phyloP scores from a whole-genome alignment of 92 coral and sea anemone genomes.

The Parazoanthus swiftii region DNA sequence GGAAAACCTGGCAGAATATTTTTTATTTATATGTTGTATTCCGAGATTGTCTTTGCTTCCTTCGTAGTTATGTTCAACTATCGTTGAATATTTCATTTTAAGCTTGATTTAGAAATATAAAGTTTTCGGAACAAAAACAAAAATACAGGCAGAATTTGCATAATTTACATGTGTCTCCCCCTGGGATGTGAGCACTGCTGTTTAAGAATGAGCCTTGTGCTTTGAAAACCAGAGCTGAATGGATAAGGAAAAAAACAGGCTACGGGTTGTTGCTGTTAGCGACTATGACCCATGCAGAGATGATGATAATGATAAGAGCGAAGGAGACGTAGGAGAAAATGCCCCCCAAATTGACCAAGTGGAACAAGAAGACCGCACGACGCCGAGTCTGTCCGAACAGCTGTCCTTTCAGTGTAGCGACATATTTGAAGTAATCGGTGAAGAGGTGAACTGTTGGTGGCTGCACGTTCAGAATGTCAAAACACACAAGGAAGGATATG shows the following conservation, averaged over 20 bases:
- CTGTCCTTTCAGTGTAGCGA: slow-evolving; percentile 68
- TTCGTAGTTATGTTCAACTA: too few relatives aligned
- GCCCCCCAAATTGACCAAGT: neutral
- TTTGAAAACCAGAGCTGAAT: neutral
- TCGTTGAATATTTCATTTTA: too few relatives aligned
- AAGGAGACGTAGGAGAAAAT: neutral
- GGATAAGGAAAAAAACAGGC: neutral
- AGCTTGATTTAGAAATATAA: neutral
- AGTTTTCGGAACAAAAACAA: too few relatives aligned
- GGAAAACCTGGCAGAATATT: too few relatives aligned
- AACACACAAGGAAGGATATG: slow-evolving; percentile 67
- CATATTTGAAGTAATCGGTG: slow-evolving; percentile 72
- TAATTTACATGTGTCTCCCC: neutral
- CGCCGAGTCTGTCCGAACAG: slow-evolving; percentile 65
- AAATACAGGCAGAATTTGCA: neutral
- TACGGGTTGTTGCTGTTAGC: neutral
- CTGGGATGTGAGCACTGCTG: neutral
- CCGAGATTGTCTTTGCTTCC: too few relatives aligned
- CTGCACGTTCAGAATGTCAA: slow-evolving; percentile 59
- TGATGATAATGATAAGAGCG: neutral
- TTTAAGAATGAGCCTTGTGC: neutral
- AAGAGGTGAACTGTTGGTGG: slow-evolving; percentile 68
- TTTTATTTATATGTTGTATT: too few relatives aligned
- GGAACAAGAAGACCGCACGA: slow-evolving; percentile 53
- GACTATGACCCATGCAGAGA: neutral